phyloP scores from a whole-genome alignment of 2,113 vertebrate genomes.

The Pollimyrus isidori region DNA sequence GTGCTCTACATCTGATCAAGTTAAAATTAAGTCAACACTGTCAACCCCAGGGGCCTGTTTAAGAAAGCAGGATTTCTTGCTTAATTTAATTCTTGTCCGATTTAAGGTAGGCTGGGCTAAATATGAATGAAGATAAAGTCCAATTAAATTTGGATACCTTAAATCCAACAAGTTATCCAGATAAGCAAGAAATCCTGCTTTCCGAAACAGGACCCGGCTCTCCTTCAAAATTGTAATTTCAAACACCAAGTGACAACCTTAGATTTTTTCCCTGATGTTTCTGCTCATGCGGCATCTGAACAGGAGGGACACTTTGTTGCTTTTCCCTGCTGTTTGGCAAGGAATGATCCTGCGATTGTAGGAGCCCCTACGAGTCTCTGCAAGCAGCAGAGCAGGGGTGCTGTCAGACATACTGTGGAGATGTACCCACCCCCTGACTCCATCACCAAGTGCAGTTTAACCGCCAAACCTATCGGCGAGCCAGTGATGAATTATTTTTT shows the following conservation, averaged over 20 bases:
- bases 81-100: too few species aligned
- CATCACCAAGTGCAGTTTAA: slow-evolving; percentile 11
- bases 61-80: too few species aligned
- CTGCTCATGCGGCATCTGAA: neutral
- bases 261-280: neutral
- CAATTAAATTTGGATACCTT: too few species aligned
- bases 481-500: slow-evolving; percentile 23
- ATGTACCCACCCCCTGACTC: neutral
- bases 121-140: too few species aligned
- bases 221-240: neutral
- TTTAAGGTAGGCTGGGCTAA: too few species aligned
- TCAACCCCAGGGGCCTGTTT: neutral
- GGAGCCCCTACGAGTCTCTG: neutral
- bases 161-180: too few species aligned
- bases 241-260: neutral
- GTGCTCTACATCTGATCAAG: neutral
- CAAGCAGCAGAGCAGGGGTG: neutral
- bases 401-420: neutral
- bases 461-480: neutral
- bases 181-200: too few species aligned
- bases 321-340: neutral
- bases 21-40: neutral
- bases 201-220: neutral
- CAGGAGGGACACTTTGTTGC: neutral
- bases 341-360: neutral